A percentile compares a stretch with the other conserved stretches of the same genome.
These are phyloP conservation scores for Leptarthrus brevirostris DNA, from an alignment of 2,888 invertebrate species.

Conservation along the genomic window DNA sequence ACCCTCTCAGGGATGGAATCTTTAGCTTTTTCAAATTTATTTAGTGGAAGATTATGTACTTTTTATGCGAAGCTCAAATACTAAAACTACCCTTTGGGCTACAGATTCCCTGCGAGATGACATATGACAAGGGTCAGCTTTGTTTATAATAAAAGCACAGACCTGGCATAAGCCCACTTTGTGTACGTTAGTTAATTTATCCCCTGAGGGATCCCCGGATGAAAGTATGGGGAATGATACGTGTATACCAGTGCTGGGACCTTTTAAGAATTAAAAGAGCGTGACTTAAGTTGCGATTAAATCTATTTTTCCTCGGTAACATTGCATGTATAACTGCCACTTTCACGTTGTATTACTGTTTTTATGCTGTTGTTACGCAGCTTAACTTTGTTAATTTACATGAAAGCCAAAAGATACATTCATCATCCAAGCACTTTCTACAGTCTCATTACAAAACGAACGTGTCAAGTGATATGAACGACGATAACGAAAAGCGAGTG, in stretches of 20 bases:
- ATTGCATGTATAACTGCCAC: constrained; percentile 12
- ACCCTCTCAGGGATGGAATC: constrained; percentile 10
- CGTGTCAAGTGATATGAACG: too few species aligned
- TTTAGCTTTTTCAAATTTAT: constrained; percentile 34
- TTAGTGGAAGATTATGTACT: constrained; percentile 47
- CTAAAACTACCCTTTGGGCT: constrained; percentile 18
- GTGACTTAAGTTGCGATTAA: constrained; percentile 10
- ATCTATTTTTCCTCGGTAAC: constrained; percentile 17
- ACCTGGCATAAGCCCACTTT: not conserved
- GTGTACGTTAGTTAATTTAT: constrained; percentile 32
- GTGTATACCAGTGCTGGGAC: not conserved
- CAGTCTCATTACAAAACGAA: too few species aligned
- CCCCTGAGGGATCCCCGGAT: not conserved
- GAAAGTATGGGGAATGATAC: constrained; percentile 8
- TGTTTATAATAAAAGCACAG: constrained; percentile 43
- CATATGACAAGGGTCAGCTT: constrained; percentile 45
- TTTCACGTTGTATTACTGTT: not conserved
- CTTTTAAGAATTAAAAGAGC: constrained; percentile 23
- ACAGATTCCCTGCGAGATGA: constrained; percentile 28
- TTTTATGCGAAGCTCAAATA: constrained; percentile 27
- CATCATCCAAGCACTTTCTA: too few species aligned
- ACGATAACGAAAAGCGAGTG: too few species aligned
- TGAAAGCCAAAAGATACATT: too few species aligned
- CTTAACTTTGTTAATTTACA: too few species aligned
- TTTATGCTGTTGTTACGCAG: constrained; percentile 25